Percentiles rank a stretch among this genome's conserved stretches.
phyloP scores from a whole-genome alignment of 2,113 vertebrate species.

The Laticauda laticaudata region DNA sequence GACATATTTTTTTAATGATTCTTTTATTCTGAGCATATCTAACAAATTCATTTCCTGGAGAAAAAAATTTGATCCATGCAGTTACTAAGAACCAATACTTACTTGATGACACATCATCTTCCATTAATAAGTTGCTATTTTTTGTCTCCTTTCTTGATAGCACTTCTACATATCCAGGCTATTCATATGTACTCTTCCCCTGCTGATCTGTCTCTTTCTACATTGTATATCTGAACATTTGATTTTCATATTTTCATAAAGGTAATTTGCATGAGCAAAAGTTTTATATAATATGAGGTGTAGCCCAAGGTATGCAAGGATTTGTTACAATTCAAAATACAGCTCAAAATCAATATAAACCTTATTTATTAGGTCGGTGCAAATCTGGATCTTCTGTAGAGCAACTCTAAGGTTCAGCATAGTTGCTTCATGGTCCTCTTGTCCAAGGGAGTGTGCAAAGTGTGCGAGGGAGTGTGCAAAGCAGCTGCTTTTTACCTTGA shows the following conservation, averaged over 20 bases:
- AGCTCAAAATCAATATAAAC: conserved; percentile 12
- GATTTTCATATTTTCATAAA: neutral
- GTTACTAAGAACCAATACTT: neutral
- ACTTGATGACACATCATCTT: neutral
- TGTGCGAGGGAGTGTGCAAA: neutral
- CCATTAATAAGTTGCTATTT: neutral
- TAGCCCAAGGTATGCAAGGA: neutral
- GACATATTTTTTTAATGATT: neutral
- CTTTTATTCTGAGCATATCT: neutral
- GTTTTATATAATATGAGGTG: neutral
- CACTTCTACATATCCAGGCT: neutral
- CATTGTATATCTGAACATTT: neutral
- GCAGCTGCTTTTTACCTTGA: neutral
- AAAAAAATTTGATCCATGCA: neutral
- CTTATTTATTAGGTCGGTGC: neutral
- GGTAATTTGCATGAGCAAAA: neutral
- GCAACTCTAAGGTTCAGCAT: neutral
- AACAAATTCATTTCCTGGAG: neutral
- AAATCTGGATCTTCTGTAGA: neutral
- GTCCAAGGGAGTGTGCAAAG: neutral
- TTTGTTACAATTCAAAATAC: neutral
- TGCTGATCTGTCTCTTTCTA: neutral
- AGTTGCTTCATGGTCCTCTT: neutral
- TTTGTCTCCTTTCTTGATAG: neutral
- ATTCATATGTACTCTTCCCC: neutral